These are phyloP conservation scores for Chamaea fasciata DNA, from an alignment of 2,113 vertebrate genomes.

Conservation along the genomic window DNA sequence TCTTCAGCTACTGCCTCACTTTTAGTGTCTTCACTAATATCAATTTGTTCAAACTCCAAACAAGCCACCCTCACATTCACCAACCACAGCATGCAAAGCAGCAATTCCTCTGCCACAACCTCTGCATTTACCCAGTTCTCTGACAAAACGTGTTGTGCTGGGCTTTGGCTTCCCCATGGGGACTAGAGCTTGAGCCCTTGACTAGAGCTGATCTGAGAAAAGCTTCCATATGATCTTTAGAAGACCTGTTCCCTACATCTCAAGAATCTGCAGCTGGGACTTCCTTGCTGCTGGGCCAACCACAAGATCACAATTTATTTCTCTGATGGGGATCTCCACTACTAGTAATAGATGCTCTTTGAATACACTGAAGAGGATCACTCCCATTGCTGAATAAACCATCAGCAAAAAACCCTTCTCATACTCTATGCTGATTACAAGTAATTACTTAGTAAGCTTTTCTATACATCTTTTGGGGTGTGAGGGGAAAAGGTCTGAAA, in stretches of 20 bases:
- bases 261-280: neutral
- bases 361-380: neutral
- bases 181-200: neutral
- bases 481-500: neutral
- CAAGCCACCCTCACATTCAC: neutral
- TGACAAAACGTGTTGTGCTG: neutral
- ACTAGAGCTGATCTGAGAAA: neutral
- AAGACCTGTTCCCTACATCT: neutral
- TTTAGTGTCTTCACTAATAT: neutral
- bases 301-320: neutral
- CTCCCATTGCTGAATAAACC: neutral
- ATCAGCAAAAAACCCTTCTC: neutral
- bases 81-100: neutral
- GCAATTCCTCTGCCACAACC: neutral
- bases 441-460: neutral
- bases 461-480: neutral
- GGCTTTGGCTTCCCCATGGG: neutral
- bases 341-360: neutral
- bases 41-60: neutral
- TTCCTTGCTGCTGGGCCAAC: neutral
- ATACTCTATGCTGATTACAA: neutral
- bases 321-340: neutral
- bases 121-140: neutral
- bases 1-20: neutral
- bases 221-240: neutral